Percentiles rank a stretch among this genome's conserved stretches.
These are phyloP conservation scores for Diadromus collaris DNA, from an alignment of 2,888 invertebrate species.

Conservation along the genomic window DNA sequence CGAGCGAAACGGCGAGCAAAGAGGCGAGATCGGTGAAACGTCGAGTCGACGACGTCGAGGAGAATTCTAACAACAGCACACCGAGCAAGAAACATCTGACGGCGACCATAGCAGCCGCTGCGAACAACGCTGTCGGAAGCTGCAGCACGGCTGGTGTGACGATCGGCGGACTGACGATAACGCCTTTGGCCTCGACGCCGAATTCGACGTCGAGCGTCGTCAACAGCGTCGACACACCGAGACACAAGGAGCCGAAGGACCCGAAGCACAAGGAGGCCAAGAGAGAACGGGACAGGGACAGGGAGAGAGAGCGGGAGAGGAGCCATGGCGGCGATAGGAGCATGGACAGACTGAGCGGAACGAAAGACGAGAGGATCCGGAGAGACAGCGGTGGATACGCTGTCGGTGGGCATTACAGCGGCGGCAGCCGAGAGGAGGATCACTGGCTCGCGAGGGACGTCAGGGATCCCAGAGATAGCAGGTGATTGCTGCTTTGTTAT, in stretches of 20 bases:
- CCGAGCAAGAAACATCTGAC: conserved; percentile 75
- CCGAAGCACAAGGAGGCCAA: conserved; percentile 75
- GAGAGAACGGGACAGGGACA: conserved; percentile 70
- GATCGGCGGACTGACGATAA: conserved; percentile 76
- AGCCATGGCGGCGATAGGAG: conserved; percentile 72
- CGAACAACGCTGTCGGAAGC: conserved; percentile 55
- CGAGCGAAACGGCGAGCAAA: conserved; percentile 70
- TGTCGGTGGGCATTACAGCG: conserved; percentile 76
- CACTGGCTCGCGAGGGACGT: conserved; percentile 76
- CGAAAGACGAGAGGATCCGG: conserved; percentile 79
- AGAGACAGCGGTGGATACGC: conserved; percentile 78
- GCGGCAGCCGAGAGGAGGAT: conserved; percentile 75
- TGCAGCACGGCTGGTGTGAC: conserved; percentile 70
- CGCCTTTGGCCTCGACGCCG: conserved; percentile 73
- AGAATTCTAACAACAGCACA: conserved; percentile 75
- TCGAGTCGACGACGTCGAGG: conserved; percentile 77
- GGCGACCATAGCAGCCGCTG: conserved; percentile 64
- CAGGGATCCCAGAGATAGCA: conserved; percentile 75
- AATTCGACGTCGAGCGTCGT: conserved; percentile 70
- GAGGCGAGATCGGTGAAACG: conserved; percentile 74
- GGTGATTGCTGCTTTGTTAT: conserved; percentile 62
- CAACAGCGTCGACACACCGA: conserved; percentile 68
- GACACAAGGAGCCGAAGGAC: conserved; percentile 70
- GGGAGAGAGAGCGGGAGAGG: conserved; percentile 70
- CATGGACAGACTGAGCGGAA: conserved; percentile 78